phyloP scores from a whole-genome alignment of 2,797 vertebrate genomes.

The Leptoclinus maculatus region DNA sequence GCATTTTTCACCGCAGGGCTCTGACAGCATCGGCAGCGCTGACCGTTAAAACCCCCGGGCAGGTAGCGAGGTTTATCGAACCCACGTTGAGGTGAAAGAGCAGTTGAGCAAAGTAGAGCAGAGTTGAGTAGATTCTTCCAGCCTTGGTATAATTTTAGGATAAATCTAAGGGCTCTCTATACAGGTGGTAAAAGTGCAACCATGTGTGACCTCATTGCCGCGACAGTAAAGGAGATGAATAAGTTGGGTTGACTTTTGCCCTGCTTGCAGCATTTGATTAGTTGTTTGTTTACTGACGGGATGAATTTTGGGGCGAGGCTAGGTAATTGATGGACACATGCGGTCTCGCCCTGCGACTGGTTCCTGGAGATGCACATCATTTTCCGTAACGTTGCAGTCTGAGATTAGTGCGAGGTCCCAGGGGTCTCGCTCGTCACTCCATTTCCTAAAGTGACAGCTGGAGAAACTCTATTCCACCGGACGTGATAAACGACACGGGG shows the following conservation, averaged over 20 bases:
- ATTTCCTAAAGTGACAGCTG: conserved; percentile 86
- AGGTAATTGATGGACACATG: conserved; percentile 45
- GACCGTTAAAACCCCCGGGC: conserved; percentile 51
- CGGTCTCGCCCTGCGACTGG: conserved; percentile 41
- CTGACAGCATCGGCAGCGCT: conserved; percentile 55
- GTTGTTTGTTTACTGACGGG: conserved; percentile 59
- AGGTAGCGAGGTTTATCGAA: conserved; percentile 55
- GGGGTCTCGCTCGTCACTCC: conserved; percentile 82
- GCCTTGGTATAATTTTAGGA: not conserved
- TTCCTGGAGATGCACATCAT: conserved; percentile 68
- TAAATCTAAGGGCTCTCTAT: not conserved
- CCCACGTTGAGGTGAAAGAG: conserved; percentile 49
- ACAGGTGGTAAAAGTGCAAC: not conserved
- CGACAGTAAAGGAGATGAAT: not conserved
- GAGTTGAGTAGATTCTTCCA: conserved; percentile 6
- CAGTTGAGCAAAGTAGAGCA: conserved; percentile 21
- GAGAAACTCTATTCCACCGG: conserved; percentile 83
- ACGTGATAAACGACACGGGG: conserved; percentile 80
- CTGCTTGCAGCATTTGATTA: conserved; percentile 34
- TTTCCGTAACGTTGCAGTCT: conserved; percentile 73
- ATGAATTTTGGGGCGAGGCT: conserved; percentile 42
- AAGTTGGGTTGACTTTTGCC: conserved; percentile 18
- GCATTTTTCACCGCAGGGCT: conserved; percentile 58
- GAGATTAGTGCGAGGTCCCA: conserved; percentile 77
- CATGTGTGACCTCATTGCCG: not conserved